These are phyloP conservation scores for Dione juno DNA, from an alignment of 2,888 invertebrate genomes.

Conservation along the genomic window DNA sequence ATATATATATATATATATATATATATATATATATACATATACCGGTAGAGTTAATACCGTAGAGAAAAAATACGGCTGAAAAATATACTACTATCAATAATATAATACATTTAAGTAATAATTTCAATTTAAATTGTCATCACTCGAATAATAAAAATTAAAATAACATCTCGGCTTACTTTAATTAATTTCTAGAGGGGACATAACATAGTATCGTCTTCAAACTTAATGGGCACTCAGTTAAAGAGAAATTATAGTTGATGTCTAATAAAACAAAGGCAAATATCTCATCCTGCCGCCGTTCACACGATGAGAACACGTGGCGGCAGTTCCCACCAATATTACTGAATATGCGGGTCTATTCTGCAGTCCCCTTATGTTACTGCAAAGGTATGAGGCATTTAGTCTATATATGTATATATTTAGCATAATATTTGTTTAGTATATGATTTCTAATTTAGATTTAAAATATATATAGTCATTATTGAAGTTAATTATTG, in stretches of 20 bases:
- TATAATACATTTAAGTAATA: too few relatives aligned
- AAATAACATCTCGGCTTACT: neutral
- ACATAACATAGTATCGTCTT: conserved; percentile 10
- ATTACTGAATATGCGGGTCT: conserved; percentile 66
- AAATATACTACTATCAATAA: too few relatives aligned
- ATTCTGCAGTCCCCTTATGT: conserved; percentile 54
- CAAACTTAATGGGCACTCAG: conserved; percentile 12
- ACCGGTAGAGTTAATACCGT: too few relatives aligned
- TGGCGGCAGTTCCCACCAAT: conserved; percentile 66
- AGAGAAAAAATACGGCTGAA: too few relatives aligned
- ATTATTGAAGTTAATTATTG: too few relatives aligned
- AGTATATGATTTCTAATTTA: too few relatives aligned
- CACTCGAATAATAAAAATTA: neutral
- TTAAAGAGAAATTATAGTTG: conserved; percentile 33
- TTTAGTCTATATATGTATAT: neutral
- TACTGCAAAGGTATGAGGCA: conserved; percentile 30
- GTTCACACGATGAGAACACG: conserved; percentile 73
- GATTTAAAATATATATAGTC: too few relatives aligned
- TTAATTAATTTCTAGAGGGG: conserved; percentile 13
- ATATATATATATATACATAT: too few relatives aligned
- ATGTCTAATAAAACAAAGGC: conserved; percentile 51
- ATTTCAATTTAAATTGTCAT: too few relatives aligned
- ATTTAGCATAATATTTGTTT: neutral
- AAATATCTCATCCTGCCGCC: conserved; percentile 57
- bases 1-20: too few relatives aligned